These are phyloP conservation scores for Ambastaia sidthimunki DNA, from an alignment of 2,797 vertebrate genomes.

Conservation along the genomic window DNA sequence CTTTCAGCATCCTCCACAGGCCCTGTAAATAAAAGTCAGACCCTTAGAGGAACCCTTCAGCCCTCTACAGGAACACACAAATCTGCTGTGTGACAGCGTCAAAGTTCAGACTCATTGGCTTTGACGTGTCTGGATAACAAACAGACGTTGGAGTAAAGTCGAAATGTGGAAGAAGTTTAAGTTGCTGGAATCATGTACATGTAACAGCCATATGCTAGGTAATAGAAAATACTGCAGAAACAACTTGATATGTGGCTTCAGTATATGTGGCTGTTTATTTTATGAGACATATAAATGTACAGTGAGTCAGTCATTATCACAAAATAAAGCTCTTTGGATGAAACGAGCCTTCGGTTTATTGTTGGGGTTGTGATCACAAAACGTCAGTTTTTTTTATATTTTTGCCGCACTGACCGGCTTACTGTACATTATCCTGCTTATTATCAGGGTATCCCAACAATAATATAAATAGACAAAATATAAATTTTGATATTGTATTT, in stretches of 20 bases:
- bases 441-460: not conserved
- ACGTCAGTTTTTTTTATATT: too few species aligned
- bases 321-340: not conserved
- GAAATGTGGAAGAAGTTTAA: not conserved
- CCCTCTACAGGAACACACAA: not conserved
- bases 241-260: not conserved
- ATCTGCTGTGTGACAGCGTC: not conserved
- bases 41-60: conserved; percentile 2
- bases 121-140: not conserved
- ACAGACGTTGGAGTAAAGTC: not conserved
- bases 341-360: too few species aligned
- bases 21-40: conserved; percentile 21
- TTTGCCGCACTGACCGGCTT: too few species aligned
- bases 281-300: not conserved
- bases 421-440: not conserved
- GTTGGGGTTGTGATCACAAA: too few species aligned
- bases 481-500: not conserved
- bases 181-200: not conserved
- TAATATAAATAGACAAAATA: not conserved
- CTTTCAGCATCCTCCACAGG: conserved; percentile 10
- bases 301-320: not conserved
- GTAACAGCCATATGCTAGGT: not conserved
- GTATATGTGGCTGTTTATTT: not conserved
- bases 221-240: not conserved
- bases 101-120: not conserved